A percentile compares a stretch with the other conserved stretches of the same genome.
Evolutionary conservation across 2,888 invertebrate species (phyloP).

Genomic region (Cataglyphis albicans): DNA sequence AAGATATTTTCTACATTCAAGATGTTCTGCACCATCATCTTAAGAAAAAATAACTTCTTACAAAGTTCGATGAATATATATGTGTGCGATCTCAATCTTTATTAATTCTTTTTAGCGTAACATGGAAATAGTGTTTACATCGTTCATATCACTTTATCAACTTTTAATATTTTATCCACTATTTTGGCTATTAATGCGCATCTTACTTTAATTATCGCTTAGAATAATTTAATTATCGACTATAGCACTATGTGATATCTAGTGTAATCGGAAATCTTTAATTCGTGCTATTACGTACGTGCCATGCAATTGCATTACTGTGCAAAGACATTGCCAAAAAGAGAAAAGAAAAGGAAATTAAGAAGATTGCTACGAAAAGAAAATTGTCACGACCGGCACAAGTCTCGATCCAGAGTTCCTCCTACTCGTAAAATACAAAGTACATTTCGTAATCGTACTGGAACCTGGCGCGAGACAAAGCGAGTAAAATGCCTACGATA

Average conservation of each 20-base stretch:
- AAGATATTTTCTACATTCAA: slow-evolving; percentile 6
- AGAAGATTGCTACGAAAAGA: slow-evolving; percentile 18
- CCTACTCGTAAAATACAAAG: neutral
- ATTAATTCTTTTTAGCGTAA: neutral
- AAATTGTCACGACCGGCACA: slow-evolving; percentile 24
- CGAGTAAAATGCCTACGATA: slow-evolving; percentile 22
- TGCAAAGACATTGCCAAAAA: slow-evolving; percentile 51
- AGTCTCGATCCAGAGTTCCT: slow-evolving; percentile 26
- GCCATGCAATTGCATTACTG: slow-evolving; percentile 65
- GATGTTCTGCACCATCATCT: neutral
- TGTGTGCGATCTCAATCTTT: slow-evolving; percentile 5
- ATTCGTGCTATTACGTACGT: slow-evolving; percentile 48
- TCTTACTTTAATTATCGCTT: slow-evolving; percentile 6
- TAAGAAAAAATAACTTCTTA: neutral
- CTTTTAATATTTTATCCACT: neutral
- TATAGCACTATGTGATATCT: neutral
- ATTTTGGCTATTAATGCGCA: neutral
- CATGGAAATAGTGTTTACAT: neutral
- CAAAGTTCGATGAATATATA: neutral
- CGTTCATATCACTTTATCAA: neutral
- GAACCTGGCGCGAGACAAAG: slow-evolving; percentile 43
- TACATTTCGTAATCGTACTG: slow-evolving; percentile 1
- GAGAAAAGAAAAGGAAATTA: neutral
- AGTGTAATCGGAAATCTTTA: slow-evolving; percentile 14
- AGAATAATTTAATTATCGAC: neutral